Conservation (phyloP, 2,113 vertebrate genomes). For the Tamias sibiricus region DNA sequence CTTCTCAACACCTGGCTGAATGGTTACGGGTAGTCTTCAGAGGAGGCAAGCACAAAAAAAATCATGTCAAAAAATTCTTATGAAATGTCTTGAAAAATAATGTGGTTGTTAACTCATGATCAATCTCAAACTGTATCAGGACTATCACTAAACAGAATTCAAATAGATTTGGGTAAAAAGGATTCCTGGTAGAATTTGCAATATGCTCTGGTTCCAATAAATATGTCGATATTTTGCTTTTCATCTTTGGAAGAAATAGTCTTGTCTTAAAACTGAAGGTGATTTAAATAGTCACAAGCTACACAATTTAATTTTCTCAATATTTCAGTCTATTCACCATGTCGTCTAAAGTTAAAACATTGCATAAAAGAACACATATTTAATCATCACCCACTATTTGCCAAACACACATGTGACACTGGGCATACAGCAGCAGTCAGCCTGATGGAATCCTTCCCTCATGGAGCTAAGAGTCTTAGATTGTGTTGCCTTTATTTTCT, state of each 20-base stretch:
- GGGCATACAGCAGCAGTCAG: neutral
- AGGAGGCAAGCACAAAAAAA: conserved; percentile 68
- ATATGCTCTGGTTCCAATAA: neutral
- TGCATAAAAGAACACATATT: neutral
- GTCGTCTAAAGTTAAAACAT: neutral
- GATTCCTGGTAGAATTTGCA: neutral
- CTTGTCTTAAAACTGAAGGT: neutral
- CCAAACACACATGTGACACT: fast-evolving
- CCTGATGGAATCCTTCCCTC: neutral
- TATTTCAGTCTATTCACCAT: conserved; percentile 9
- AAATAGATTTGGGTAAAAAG: conserved; percentile 34
- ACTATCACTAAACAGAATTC: conserved; percentile 15
- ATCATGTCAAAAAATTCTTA: conserved; percentile 52
- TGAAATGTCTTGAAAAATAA: neutral
- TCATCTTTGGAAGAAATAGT: neutral
- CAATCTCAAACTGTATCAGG: neutral
- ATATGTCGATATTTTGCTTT: neutral
- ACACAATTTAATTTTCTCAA: neutral
- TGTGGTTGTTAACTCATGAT: neutral
- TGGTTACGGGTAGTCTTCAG: conserved; percentile 71
- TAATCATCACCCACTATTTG: neutral
- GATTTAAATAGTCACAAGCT: neutral
- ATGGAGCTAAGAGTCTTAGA: neutral
- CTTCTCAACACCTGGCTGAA: conserved; percentile 71
- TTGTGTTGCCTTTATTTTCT: neutral